Conservation (phyloP, 2,113 vertebrate species). For the Crotalus helleri region DNA sequence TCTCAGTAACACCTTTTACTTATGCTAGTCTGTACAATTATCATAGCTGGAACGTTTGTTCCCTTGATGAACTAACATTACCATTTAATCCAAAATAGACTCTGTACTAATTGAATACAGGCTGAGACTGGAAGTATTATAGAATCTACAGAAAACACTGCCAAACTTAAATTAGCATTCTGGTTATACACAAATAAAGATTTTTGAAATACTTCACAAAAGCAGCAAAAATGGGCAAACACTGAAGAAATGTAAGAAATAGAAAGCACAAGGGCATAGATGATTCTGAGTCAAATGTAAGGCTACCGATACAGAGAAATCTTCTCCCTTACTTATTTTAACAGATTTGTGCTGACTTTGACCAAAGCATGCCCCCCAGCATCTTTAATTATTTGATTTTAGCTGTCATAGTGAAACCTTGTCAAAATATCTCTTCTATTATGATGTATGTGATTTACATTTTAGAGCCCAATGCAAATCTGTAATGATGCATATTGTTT, state of each 20-base stretch:
- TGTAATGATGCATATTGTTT: neutral
- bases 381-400: slow-evolving; percentile 45
- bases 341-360: slow-evolving; percentile 28
- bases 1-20: neutral
- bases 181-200: neutral
- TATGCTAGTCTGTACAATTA: neutral
- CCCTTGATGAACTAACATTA: neutral
- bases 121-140: neutral
- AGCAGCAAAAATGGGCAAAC: neutral
- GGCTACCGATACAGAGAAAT: neutral
- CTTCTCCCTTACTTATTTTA: slow-evolving; percentile 22
- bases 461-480: slow-evolving; percentile 36
- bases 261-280: slow-evolving; percentile 9
- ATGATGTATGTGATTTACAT: slow-evolving; percentile 40
- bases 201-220: slow-evolving; percentile 5
- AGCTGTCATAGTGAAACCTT: slow-evolving; percentile 46
- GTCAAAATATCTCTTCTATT: slow-evolving; percentile 46
- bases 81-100: neutral
- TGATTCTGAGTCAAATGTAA: neutral
- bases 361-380: slow-evolving; percentile 32
- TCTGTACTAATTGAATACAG: neutral
- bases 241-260: neutral
- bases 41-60: neutral
- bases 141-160: neutral
- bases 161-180: neutral